Base-by-base conservation (phyloP, 2,797 vertebrate genomes). In the Parambassis ranga region DNA sequence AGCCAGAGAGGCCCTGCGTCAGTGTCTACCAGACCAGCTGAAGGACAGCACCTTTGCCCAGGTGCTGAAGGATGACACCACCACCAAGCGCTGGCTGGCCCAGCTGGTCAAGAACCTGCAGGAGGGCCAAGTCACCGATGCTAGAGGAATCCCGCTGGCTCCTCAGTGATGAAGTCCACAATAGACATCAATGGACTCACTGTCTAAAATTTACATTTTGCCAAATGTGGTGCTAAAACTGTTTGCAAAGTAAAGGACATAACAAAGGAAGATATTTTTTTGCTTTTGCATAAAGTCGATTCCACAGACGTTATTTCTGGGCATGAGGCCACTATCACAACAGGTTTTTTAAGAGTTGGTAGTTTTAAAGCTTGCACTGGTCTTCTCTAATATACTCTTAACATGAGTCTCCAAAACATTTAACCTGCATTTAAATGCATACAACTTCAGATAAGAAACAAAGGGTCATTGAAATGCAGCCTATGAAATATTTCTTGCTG, bases 31-130 rank as follows among this genome's bases (percentile, higher is more conserved):
- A 9, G 97, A 99, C 90, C 97, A 99, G 86, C 93, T 99, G 87
- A 99, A 98, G 83, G 97, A 99, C 86, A 97, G 95, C 73, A 99
- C 97, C 58, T 98, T 99, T 0, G 94, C 94, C 81, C 96, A 98
- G 89, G 97, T 99, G 82, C 93, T 99, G 90, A 98, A 98, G 88
- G 97, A 99, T 11, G 97, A 98, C 91, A 98, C 96, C 80, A 98
- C 97, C 91, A 98, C 97, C 13, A 99, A 99, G 85, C 97, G 97
- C 86, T 99, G 97, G 97, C 94, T 99, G 72, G 94, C 95, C 65
- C 97, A 99, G 91, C 91, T 98, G 14, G 96, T 98, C 55, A 99
- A 99, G 88, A 98, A 99, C 91, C 94, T 99, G 74, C 97, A 98
- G 77, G 97, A 99, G 81, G 95, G 96, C 68, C 96, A 97, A 81